Conservation (phyloP, 2,888 invertebrate genomes). For the Eilema caniola region DNA sequence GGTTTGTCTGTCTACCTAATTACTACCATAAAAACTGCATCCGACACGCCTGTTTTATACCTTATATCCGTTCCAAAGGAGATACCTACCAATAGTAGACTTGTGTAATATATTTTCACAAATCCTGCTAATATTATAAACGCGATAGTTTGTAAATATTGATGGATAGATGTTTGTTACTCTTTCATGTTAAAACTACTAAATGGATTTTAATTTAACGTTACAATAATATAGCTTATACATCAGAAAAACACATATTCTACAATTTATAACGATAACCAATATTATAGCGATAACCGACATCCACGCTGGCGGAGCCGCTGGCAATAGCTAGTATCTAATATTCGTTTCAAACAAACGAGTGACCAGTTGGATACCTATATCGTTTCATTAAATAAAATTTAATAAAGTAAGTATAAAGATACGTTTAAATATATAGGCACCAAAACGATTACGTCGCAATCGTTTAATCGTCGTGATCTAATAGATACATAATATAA, state of each 20-base stretch:
- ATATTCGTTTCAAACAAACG: too few relatives aligned
- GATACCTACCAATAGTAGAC: background rate
- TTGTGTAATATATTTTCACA: background rate
- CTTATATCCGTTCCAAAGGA: constrained; percentile 16
- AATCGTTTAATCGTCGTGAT: constrained; percentile 27
- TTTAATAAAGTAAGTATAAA: background rate
- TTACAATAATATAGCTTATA: too few relatives aligned
- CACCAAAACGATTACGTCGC: background rate
- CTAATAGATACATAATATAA: constrained; percentile 41
- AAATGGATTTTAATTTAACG: too few relatives aligned
- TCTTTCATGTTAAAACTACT: too few relatives aligned
- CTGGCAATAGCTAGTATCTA: too few relatives aligned
- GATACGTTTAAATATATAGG: background rate
- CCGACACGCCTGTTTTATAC: constrained; percentile 26
- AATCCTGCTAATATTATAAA: background rate
- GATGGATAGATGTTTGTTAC: too few relatives aligned
- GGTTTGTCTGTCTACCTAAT: constrained; percentile 61
- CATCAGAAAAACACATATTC: too few relatives aligned
- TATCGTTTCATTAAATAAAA: background rate
- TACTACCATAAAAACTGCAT: constrained; percentile 27
- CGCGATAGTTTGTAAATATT: too few relatives aligned
- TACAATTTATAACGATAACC: too few relatives aligned
- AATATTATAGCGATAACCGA: too few relatives aligned
- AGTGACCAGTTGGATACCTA: too few relatives aligned
- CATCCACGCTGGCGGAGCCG: too few relatives aligned